phyloP scores from a whole-genome alignment of 1,140 invertebrate genomes.

The Amyelois transitella region DNA sequence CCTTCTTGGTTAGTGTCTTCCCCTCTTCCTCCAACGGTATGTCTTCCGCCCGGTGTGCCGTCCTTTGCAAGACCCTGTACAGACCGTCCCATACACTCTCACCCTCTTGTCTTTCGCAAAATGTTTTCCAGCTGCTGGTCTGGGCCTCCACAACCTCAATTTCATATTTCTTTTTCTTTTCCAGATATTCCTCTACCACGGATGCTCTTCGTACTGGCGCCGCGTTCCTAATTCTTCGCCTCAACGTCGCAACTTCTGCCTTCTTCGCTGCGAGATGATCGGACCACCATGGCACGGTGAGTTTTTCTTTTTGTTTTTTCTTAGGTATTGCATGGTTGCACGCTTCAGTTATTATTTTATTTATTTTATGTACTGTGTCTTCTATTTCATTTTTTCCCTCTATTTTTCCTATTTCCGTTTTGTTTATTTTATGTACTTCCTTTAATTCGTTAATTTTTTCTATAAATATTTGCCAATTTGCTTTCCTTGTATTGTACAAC shows the following conservation, averaged over 20 bases:
- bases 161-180: not conserved
- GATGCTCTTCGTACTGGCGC: not conserved
- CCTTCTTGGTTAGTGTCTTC: not conserved
- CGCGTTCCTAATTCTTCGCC: too few species aligned
- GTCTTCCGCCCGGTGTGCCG: not conserved
- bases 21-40: not conserved
- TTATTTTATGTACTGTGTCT: not conserved
- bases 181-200: too few species aligned
- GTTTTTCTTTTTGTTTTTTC: constrained; percentile 1
- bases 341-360: not conserved
- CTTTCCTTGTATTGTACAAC: too few species aligned
- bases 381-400: not conserved
- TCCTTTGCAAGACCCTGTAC: too few species aligned
- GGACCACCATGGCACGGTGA: constrained; percentile 8
- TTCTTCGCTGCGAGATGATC: too few species aligned
- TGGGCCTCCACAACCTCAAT: too few species aligned
- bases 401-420: not conserved
- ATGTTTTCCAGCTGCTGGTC: not conserved
- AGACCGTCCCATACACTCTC: too few species aligned
- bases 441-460: too few species aligned
- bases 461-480: too few species aligned
- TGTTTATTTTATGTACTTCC: too few species aligned
- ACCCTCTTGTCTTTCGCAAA: constrained; percentile 7
- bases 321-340: not conserved
- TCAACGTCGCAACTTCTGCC: too few species aligned